Evolutionary conservation across 2,797 vertebrate species (phyloP).

Genomic region (Spinibarbus caldwelli): DNA sequence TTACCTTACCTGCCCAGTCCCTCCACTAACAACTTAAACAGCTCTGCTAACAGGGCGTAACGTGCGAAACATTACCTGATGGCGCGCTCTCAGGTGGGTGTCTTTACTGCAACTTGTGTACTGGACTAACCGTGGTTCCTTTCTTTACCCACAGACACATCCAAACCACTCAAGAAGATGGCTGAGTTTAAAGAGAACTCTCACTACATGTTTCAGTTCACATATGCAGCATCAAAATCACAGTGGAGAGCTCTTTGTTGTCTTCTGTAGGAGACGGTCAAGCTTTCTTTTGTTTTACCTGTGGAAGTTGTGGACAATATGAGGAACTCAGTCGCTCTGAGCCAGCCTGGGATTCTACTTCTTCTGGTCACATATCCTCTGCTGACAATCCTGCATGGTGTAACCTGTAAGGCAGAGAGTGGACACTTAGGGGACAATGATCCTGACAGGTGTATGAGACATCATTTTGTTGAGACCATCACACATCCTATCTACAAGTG

Average conservation of each 20-base stretch:
- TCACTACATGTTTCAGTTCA: conserved; percentile 36
- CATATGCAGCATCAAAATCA: conserved; percentile 22
- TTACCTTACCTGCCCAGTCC: conserved; percentile 45
- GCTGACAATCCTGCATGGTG: conserved; percentile 83
- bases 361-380: conserved; percentile 90
- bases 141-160: conserved; percentile 51
- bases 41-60: not conserved
- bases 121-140: conserved; percentile 29
- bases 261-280: conserved; percentile 45
- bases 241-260: conserved; percentile 37
- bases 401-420: conserved; percentile 86
- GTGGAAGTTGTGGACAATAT: conserved; percentile 63
- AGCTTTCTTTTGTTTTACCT: conserved; percentile 34
- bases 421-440: conserved; percentile 84
- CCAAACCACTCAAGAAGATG: conserved; percentile 51
- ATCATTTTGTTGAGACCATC: conserved; percentile 97
- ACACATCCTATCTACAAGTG: conserved; percentile 96
- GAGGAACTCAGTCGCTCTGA: conserved; percentile 74
- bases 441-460: conserved; percentile 93
- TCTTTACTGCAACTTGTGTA: conserved; percentile 11
- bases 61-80: conserved; percentile 61
- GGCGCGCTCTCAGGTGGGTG: conserved; percentile 23
- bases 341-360: conserved; percentile 85
- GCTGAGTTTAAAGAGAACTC: conserved; percentile 41
- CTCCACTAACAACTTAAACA: conserved; percentile 45